Base-by-base conservation (phyloP, 2,113 vertebrate genomes). In the Cheilinus undulatus region DNA sequence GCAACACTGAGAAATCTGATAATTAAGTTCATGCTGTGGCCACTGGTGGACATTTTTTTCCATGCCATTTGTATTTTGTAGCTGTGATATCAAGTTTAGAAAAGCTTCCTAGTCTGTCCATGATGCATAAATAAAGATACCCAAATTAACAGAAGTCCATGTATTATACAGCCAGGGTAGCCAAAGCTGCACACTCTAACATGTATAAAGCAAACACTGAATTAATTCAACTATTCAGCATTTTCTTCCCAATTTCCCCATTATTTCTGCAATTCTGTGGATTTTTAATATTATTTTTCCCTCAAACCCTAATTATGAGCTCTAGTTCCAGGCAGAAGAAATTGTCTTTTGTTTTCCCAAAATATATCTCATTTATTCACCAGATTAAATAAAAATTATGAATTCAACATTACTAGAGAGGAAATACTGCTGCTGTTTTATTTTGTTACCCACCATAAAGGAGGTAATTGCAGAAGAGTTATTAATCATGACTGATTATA, bases 371-470 rank as follows among this genome's bases (percentile, higher is more conserved):
- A 54, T 17, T 36, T 23, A n/a, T n/a, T 26, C 2, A 42, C 15
- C 43, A 57, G 48, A 49, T 15, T 38, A 28, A 62, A 52, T 45
- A 63, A n/a, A 40, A 19, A 30, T 17, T 58, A n/a, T 13, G 27
- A 32, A 54, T 9, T 32, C n/a, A 14, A 5, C 9, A 19, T 26
- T 34, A 43, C 30, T 23, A 24, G 5, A 27, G 27, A 17, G 17
- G 38, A 17, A 12, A 53, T 23, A 48, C 24, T 40, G 4, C 14
- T 40, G 12, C 8, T 45, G 20, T 51, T 2, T 36, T 42, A 4
- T 19, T 38, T 50, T 50, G 24, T 10, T 17, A 22, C 7, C 15
- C 26, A 32, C 50, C 6, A 7, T 30, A 11, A 49, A 27, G 34
- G 8, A n/a, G 13, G 27, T 7, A 17, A 65, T 19, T 17, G 22